Evolutionary conservation across 2,888 invertebrate species (phyloP), one percentile per base, ranked within the genome.

Genomic region (Macrophya annulata): DNA sequence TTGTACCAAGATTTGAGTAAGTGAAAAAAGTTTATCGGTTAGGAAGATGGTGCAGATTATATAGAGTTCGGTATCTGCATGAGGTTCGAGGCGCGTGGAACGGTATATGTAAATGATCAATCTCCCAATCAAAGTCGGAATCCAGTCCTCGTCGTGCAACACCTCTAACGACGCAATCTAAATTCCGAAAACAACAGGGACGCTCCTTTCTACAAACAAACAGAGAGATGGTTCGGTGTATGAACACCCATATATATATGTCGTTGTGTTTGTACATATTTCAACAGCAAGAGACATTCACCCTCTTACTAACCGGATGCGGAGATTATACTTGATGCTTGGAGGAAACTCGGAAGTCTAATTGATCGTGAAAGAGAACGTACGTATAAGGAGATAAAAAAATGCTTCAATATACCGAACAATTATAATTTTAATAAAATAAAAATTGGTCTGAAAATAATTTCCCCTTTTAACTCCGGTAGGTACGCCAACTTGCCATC

Each of bases 91-190:
- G 55, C 55, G 17, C n/a, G n/a, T 55, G n/a, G 55, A n/a, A 37
- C 37, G 68, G 17, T 51, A 77, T 77, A 90, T 90, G 90, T 89
- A 90, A 91, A 90, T 90, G 87, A 87, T 88, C 87, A 86, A 86
- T 86, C 86, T 87, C 87, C 88, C 89, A 90, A 90, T 90, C 89
- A 90, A 90, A 90, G 89, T 89, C 86, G 86, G 87, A 88, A 88
- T 88, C 48, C 87, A 86, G 88, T 62, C 77, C 37, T 65, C n/a
- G 31, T 81, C 81, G 84, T 68, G 79, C 84, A 59, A 86, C 87
- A 86, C 86, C 87, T 68, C 88, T 90, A 91, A 91, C 91, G 89
- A 91, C 86, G 91, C 90, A 91, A 91, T 91, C 89, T 91, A 90
- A 91, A 91, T 91, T 91, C 91, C 89, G 84, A 72, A 72, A 72